phyloP scores from a whole-genome alignment of 2,888 invertebrate genomes.

The Argyra leucocephala region DNA sequence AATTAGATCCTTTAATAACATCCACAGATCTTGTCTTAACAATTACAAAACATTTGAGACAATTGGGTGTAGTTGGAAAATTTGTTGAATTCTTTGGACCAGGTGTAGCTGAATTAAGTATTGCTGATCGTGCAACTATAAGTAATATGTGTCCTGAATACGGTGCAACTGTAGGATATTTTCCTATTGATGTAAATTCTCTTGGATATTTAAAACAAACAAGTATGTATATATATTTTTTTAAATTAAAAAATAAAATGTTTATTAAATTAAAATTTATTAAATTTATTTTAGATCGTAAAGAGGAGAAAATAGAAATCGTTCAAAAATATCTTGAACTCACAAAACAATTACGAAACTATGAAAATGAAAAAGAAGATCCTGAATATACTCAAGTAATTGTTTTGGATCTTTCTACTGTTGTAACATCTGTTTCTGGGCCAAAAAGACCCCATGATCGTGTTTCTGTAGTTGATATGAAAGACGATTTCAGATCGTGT shows the following conservation, averaged over 20 bases:
- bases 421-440: constrained; percentile 91
- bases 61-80: constrained; percentile 92
- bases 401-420: constrained; percentile 73
- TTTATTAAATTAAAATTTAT: background rate
- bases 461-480: constrained; percentile 83
- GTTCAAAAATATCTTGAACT: constrained; percentile 75
- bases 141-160: constrained; percentile 99
- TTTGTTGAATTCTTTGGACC: constrained; percentile 98
- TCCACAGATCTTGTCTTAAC: constrained; percentile 96
- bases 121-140: constrained; percentile 95
- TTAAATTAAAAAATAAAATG: background rate
- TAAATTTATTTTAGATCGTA: constrained; percentile 59
- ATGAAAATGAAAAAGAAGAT: constrained; percentile 61
- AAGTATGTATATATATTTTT: constrained; percentile 45
- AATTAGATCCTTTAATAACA: constrained; percentile 71
- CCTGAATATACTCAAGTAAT: constrained; percentile 72
- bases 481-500: constrained; percentile 75
- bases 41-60: constrained; percentile 88
- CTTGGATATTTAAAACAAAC: constrained; percentile 78
- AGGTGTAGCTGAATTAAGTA: constrained; percentile 79
- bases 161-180: constrained; percentile 92
- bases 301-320: constrained; percentile 61
- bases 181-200: constrained; percentile 78
- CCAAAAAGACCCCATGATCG: constrained; percentile 96
- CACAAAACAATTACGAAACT: constrained; percentile 77